Base-by-base conservation (phyloP, 2,113 vertebrate species). In the Nannobrachium achirus region DNA sequence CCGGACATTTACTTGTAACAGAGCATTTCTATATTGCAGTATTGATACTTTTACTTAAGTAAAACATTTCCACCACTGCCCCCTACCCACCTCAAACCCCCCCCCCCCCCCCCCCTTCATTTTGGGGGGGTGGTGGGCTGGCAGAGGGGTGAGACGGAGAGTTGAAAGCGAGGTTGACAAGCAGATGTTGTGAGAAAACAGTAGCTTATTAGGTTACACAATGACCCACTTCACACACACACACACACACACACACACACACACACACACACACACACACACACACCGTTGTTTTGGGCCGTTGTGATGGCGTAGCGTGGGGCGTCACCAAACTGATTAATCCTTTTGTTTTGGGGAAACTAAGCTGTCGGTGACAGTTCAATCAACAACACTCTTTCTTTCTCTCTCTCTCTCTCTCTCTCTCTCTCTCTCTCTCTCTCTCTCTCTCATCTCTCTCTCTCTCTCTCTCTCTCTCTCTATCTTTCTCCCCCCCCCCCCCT, bases 171-270 rank as follows among this genome's bases (percentile, higher is more conserved):
- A 68, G 80, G 88, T 87, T 90, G 87, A 91, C 88, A 88, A 89
- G 89, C 88, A 90, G 91, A 93, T 88, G 88, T 91, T 90, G 75
- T 89, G 84, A 85, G 82, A 90, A 79, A 92, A 91, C 80, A 80
- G 85, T 78, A 85, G 83, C 88, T 85, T 92, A 92, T 92, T 90
- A 88, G 79, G 86, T 92, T 92, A 85, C 89, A 88, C 86, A 88
- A 82, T 86, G 63, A 66, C 61, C 55, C 1, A 88, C 84, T 85
- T 89, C 86, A 89, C 25, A 4, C 25, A 25, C 25, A 25, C 25
- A n/a, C n/a, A n/a, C n/a, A n/a, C n/a, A n/a, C n/a, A n/a, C n/a
- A n/a, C n/a, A n/a, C n/a, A n/a, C n/a, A n/a, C n/a, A n/a, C n/a
- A n/a, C n/a, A n/a, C n/a, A n/a, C n/a, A n/a, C n/a, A n/a, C n/a